Conservation (phyloP, 2,797 vertebrate genomes). For the Craterocephalus amniculus region DNA sequence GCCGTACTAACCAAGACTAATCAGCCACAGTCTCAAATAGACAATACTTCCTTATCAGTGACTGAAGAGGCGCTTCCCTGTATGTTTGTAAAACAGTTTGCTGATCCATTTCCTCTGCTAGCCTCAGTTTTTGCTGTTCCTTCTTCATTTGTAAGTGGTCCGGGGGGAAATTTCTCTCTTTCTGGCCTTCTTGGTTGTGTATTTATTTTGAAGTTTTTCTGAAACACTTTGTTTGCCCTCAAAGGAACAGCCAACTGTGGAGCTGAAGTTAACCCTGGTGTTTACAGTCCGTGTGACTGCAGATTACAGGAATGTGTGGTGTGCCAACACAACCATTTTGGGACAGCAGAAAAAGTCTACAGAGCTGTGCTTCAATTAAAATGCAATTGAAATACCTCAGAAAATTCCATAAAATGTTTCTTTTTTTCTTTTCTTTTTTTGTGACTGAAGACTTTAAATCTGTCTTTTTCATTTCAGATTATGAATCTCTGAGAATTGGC, state of each 20-base stretch:
- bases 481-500: conserved; percentile 88
- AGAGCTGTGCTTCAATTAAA: conserved; percentile 13
- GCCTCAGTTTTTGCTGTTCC: too few relatives aligned
- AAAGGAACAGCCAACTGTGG: not conserved
- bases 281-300: conserved; percentile 32
- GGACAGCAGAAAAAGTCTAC: conserved; percentile 11
- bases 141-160: not conserved
- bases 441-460: not conserved
- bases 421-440: not conserved
- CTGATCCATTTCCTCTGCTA: not conserved
- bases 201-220: not conserved
- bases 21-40: not conserved
- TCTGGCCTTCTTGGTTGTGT: not conserved
- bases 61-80: not conserved
- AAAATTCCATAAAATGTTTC: not conserved
- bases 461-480: conserved; percentile 79
- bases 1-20: not conserved
- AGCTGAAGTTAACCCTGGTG: not conserved
- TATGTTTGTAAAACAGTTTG: too few relatives aligned
- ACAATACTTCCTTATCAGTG: not conserved
- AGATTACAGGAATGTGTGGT: conserved; percentile 30
- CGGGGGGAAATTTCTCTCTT: not conserved
- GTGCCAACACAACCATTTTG: conserved; percentile 9
- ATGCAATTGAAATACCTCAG: not conserved
- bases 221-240: not conserved